Percentiles rank a stretch among this genome's conserved stretches.
These are phyloP conservation scores for Cheilinus undulatus DNA, from an alignment of 2,113 vertebrate species.

Conservation along the genomic window DNA sequence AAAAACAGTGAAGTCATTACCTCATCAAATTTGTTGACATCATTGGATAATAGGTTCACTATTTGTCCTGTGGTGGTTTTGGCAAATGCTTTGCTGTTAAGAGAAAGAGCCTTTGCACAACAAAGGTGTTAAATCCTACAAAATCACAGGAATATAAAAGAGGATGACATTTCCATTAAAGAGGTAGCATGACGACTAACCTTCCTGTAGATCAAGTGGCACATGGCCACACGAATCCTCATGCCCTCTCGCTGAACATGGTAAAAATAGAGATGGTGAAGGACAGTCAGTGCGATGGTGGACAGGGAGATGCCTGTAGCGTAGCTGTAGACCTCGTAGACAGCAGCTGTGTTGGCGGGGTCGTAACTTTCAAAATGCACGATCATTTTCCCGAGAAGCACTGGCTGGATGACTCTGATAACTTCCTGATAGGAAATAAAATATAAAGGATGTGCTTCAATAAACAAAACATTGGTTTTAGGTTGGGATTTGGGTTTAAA, in stretches of 20 bases:
- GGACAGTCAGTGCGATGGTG: conserved; percentile 80
- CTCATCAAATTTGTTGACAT: conserved; percentile 96
- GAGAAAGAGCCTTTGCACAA: conserved; percentile 86
- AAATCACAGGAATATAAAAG: background rate
- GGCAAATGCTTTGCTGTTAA: conserved; percentile 87
- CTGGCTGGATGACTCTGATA: conserved; percentile 87
- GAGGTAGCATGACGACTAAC: conserved; percentile 77
- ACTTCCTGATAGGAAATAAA: conserved; percentile 82
- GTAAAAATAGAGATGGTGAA: conserved; percentile 93
- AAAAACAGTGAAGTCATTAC: conserved; percentile 66
- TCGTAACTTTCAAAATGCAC: conserved; percentile 86
- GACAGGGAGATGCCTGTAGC: conserved; percentile 84
- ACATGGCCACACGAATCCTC: conserved; percentile 93
- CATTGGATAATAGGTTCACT: conserved; percentile 93
- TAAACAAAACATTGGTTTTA: background rate
- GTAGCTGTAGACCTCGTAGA: conserved; percentile 81
- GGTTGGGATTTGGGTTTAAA: background rate
- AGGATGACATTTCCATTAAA: background rate
- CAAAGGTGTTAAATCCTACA: conserved; percentile 20
- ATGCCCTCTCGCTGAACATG: conserved; percentile 91
- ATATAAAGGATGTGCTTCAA: background rate
- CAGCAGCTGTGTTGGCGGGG: conserved; percentile 30
- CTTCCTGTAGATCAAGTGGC: conserved; percentile 95
- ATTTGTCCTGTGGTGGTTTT: conserved; percentile 95
- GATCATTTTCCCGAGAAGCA: conserved; percentile 91